phyloP scores from a whole-genome alignment of 2,113 vertebrate genomes.

The Campylomormyrus tamandua region DNA sequence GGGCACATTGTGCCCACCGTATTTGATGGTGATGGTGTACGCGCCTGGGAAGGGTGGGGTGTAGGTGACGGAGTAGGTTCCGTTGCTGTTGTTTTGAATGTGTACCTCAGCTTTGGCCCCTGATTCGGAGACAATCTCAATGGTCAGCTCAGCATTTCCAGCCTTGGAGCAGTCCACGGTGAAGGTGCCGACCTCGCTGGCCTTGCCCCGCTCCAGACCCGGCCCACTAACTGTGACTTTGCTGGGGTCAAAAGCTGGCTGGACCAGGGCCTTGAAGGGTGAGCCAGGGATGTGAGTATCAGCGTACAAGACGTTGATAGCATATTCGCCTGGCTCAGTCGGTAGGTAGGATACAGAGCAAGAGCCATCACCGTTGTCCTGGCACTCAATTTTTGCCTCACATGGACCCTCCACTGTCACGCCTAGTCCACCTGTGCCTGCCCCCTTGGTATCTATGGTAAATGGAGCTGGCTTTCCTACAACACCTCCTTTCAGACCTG shows the following conservation, averaged over 20 bases:
- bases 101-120: constrained; percentile 82
- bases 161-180: constrained; percentile 84
- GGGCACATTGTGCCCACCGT: constrained; percentile 76
- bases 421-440: constrained; percentile 78
- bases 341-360: constrained; percentile 87
- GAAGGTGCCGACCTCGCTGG: constrained; percentile 73
- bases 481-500: constrained; percentile 76
- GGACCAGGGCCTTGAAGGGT: constrained; percentile 76
- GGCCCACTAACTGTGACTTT: constrained; percentile 83
- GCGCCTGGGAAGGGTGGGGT: constrained; percentile 74
- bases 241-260: constrained; percentile 70
- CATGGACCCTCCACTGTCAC: constrained; percentile 84
- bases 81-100: constrained; percentile 81
- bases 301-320: constrained; percentile 81
- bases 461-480: constrained; percentile 80
- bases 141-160: constrained; percentile 81
- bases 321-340: constrained; percentile 75
- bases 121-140: constrained; percentile 83
- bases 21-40: constrained; percentile 90
- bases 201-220: constrained; percentile 74
- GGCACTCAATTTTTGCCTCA: constrained; percentile 85
- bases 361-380: constrained; percentile 80
- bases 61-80: constrained; percentile 88
- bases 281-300: constrained; percentile 84
- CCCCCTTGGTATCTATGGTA: constrained; percentile 83